phyloP scores from a whole-genome alignment of 2,888 invertebrate genomes.

The Zhuqinia jingwanae region DNA sequence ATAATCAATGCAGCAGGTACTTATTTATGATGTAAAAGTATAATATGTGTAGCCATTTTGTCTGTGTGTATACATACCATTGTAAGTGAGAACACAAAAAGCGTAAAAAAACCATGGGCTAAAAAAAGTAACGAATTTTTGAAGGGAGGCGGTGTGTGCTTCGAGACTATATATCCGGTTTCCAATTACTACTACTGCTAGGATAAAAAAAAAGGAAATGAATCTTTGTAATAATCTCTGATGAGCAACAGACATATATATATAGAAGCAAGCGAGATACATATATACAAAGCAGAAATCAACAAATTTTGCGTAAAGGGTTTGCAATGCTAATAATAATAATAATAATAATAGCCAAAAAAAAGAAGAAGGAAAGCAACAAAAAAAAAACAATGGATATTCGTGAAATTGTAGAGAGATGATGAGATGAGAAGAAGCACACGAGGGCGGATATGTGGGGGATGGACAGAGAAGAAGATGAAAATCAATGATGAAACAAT shows the following conservation, averaged over 20 bases:
- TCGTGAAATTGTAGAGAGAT: constrained; percentile 1
- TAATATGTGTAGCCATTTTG: not conserved
- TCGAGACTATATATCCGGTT: constrained; percentile 33
- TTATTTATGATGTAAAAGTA: not conserved
- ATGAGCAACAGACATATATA: not conserved
- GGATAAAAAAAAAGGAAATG: constrained; percentile 33
- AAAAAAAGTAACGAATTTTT: not conserved
- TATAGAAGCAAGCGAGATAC: not conserved
- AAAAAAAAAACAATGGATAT: constrained; percentile 22
- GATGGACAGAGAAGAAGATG: constrained; percentile 24
- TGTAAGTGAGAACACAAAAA: not conserved
- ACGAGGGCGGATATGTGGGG: not conserved
- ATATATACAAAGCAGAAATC: not conserved
- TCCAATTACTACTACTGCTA: constrained; percentile 35
- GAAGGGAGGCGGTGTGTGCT: not conserved
- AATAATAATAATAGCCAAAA: constrained; percentile 11
- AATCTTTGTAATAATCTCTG: constrained; percentile 23
- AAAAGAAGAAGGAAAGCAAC: not conserved
- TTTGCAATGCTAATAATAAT: not conserved
- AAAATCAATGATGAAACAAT: constrained; percentile 52
- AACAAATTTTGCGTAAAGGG: not conserved
- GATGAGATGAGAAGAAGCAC: not conserved
- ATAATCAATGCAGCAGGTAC: constrained; percentile 50
- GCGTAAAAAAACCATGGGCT: not conserved
- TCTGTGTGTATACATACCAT: not conserved